phyloP scores from a whole-genome alignment of 2,113 vertebrate species.

The Notiomystis cincta region DNA sequence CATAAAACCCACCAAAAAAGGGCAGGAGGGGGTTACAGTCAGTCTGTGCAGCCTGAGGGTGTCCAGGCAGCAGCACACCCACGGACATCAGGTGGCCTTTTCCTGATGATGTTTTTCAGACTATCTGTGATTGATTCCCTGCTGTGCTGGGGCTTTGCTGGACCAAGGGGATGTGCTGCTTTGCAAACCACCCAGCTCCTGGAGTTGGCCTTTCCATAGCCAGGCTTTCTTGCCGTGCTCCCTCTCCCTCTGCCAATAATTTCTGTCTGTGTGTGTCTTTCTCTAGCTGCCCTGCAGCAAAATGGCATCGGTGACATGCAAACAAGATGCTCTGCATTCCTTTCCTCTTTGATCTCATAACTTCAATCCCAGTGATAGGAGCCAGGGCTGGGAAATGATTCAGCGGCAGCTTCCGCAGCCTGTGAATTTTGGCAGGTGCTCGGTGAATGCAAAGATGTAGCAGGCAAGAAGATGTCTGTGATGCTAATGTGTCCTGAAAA shows the following conservation, averaged over 20 bases:
- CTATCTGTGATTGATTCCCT: neutral
- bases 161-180: neutral
- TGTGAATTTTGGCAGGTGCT: slow-evolving; percentile 37
- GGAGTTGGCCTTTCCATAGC: neutral
- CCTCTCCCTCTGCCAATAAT: neutral
- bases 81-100: neutral
- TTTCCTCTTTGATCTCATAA: slow-evolving; percentile 23
- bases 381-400: slow-evolving; percentile 26
- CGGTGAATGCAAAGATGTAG: neutral
- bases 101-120: neutral
- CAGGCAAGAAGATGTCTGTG: neutral
- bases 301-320: slow-evolving; percentile 28
- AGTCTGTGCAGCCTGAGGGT: neutral
- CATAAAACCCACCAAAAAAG: neutral
- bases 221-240: neutral
- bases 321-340: slow-evolving; percentile 43
- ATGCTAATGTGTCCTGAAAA: neutral
- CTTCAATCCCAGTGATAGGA: slow-evolving; percentile 30
- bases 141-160: neutral
- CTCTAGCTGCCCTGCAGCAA: slow-evolving; percentile 51
- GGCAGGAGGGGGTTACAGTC: neutral
- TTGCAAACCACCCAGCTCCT: neutral
- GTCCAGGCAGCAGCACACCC: neutral
- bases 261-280: neutral
- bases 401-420: neutral